Conservation (phyloP, 2,113 vertebrate genomes). For the Cavia porcellus region DNA sequence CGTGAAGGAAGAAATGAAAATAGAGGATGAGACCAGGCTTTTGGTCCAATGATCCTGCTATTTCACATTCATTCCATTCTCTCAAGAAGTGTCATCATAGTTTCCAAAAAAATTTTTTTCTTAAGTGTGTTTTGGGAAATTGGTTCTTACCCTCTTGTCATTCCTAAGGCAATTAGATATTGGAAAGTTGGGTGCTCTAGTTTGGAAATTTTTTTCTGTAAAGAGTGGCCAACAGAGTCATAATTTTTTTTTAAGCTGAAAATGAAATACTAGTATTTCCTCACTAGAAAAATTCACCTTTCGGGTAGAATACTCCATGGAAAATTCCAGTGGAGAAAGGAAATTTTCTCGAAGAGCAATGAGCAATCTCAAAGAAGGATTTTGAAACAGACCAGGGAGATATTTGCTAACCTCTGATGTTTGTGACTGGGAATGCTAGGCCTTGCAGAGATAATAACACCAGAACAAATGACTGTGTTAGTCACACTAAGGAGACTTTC, state of each 20-base stretch:
- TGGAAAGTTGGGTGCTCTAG: slow-evolving; percentile 19
- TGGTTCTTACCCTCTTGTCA: neutral
- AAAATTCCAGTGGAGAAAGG: slow-evolving; percentile 78
- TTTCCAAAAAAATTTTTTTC: neutral
- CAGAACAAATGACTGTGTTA: slow-evolving; percentile 76
- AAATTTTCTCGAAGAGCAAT: slow-evolving; percentile 72
- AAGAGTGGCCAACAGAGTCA: neutral
- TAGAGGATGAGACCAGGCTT: neutral
- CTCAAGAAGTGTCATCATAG: neutral
- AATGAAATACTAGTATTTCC: slow-evolving; percentile 57
- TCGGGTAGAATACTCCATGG: slow-evolving; percentile 53
- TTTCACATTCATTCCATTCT: neutral
- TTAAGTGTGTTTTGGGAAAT: neutral
- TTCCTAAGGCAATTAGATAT: neutral
- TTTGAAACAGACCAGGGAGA: slow-evolving; percentile 47
- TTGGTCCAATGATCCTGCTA: neutral
- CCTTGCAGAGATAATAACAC: slow-evolving; percentile 62
- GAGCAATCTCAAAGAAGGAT: slow-evolving; percentile 62
- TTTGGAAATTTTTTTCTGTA: slow-evolving; percentile 34
- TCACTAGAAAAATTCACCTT: slow-evolving; percentile 64
- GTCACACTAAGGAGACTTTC: slow-evolving; percentile 76
- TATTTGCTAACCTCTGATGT: slow-evolving; percentile 61
- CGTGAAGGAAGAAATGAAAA: neutral
- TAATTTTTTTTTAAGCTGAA: slow-evolving; percentile 2
- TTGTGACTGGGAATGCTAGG: slow-evolving; percentile 50